Evolutionary conservation across 1,140 invertebrate genomes (phyloP), one percentile per base, ranked within the genome.

Genomic region (Zaprionus kolodkinae): DNA sequence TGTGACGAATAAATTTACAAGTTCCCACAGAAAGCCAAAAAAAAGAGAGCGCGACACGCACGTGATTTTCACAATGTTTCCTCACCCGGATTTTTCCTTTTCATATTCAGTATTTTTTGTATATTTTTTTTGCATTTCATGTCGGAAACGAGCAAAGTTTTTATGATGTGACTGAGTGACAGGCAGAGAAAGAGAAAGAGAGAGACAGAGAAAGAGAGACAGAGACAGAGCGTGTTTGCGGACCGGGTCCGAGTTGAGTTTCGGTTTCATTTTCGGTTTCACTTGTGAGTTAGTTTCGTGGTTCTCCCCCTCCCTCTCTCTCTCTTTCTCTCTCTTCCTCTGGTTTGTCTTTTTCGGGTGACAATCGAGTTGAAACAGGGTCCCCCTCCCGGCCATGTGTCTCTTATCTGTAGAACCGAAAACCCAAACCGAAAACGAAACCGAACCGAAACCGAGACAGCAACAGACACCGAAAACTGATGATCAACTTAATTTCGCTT

Each of bases 11-110:
- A 85, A 76, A 86, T 81, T 76, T 81, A 81, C 82, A 81, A 86
- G 65, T 64, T 38, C 35, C 40, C 30, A 33, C 1, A 33, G 4
- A 33, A 33, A 33, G 4, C 1, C 6, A 35, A 0, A 35, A 76
- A 21, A 52, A 75, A 71, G n/a, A 71, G 54, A 64, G 55, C 54
- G 48, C 80, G 76, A 73, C 79, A 87, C 77, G 84, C 85, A 81
- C 84, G 84, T 88, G 84, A 88, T 88, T 88, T 88, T 84, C 76
- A 88, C 84, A 84, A 72, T 78, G 77, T 80, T 79, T 71, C 9
- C 17, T 72, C 63, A 43, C 35, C 13, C 45, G 27, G 35, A 33
- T 66, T 38, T 56, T 63, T 27, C 50, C 35, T 45, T 65, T 72
- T 72, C 62, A 50, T 25, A 64, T 69, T 68, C 21, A 17, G 64